Conservation (phyloP, 1,140 invertebrate species). For the Drosophila punjabiensis region DNA sequence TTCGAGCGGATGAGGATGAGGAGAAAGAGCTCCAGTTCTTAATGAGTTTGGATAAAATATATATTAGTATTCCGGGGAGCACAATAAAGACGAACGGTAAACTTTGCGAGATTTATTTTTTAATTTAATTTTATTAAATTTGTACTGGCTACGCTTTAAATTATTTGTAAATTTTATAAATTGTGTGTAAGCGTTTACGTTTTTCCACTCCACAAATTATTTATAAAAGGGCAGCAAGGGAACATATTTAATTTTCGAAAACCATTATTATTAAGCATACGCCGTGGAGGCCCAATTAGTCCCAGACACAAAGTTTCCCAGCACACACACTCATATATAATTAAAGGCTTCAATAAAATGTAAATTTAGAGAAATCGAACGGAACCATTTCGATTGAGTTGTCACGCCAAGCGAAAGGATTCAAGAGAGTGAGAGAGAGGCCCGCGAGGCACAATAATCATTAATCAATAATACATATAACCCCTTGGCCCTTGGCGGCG, state of each 20-base stretch:
- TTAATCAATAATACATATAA: constrained; percentile 52
- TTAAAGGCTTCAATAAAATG: constrained; percentile 41
- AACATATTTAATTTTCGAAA: not conserved
- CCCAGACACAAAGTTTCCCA: constrained; percentile 10
- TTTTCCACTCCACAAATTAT: constrained; percentile 20
- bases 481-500: constrained; percentile 24
- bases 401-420: constrained; percentile 40
- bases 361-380: constrained; percentile 33
- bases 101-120: not conserved
- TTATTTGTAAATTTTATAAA: not conserved
- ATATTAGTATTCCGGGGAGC: constrained; percentile 36
- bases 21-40: constrained; percentile 27
- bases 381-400: constrained; percentile 47
- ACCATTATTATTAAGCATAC: constrained; percentile 28
- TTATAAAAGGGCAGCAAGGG: not conserved
- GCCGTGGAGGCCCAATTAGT: constrained; percentile 16
- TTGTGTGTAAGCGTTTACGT: not conserved
- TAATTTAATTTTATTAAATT: not conserved
- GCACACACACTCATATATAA: constrained; percentile 10
- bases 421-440: not conserved
- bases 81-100: constrained; percentile 16
- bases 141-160: not conserved
- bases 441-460: constrained; percentile 38
- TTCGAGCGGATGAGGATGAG: not conserved
- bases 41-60: constrained; percentile 46